Base-by-base conservation (phyloP, 2,797 vertebrate genomes). In the Harpagifer antarcticus region DNA sequence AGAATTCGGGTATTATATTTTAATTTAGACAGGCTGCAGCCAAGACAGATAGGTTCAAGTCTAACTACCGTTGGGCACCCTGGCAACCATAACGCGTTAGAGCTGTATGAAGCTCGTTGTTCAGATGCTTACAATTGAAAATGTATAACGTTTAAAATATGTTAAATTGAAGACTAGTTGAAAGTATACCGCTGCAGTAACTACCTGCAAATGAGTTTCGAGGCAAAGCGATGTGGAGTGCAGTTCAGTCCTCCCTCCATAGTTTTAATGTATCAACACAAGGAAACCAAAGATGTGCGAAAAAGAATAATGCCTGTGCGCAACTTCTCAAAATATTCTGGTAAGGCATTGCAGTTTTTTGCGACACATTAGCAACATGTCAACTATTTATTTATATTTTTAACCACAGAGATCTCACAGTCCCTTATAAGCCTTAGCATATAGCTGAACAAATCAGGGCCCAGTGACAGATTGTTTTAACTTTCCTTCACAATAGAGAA, bases 251-350 rank as follows among this genome's bases (percentile, higher is more conserved):
- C 98, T 27, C 97, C 96, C 0, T 93, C 98, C 13, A 92, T 99
- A 58, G 69, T 99, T 68, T 80, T 99, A 67, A 90, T 99, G 74
- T 99, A 99, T 65, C 93, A 94, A 82, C 87, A 94, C 2, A 84
- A 79, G 10, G 78, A 79, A 27, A 89, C 86, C 49, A 88, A 91
- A 1, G 96, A 94, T 79, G 81, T 86, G 54, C 95, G 97, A 12
- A 96, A 95, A 86, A 96, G 97, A 79, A 88, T 96, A 23, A 99
- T 99, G 90, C 98, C 98, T 0, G 78, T 98, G 64, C 90, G 97
- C 50, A 95, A 94, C 58, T 98, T 99, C 87, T 97, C 95, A 0
- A 93, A 78, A 82, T 95, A 93, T 78, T 99, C 98, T 85, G 97
- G 98, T 98, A 90, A 9, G 84, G 0, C 5, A 27, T 33, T 1